These are phyloP conservation scores for Diaprepes abbreviatus DNA, from an alignment of 2,888 invertebrate genomes.

Conservation along the genomic window DNA sequence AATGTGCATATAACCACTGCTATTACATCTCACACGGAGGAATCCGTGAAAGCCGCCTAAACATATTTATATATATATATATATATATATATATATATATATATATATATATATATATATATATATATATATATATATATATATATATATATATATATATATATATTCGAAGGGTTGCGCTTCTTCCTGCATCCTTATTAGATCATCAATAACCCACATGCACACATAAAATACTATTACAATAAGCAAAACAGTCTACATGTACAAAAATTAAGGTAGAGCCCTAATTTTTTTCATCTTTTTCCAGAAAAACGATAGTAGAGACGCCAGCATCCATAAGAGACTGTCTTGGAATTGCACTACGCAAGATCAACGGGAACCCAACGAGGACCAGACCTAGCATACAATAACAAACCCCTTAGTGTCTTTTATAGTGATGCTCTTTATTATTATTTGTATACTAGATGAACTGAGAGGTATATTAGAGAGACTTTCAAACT, in stretches of 20 bases:
- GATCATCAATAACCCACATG: too few relatives aligned
- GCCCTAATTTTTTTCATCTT: slow-evolving; percentile 21
- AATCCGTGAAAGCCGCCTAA: too few relatives aligned
- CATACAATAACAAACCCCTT: slow-evolving; percentile 62
- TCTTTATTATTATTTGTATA: slow-evolving; percentile 63
- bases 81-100: background rate
- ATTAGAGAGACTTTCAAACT: slow-evolving; percentile 53
- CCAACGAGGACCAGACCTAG: slow-evolving; percentile 66
- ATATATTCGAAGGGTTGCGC: too few relatives aligned
- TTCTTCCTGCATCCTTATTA: too few relatives aligned
- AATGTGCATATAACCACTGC: too few relatives aligned
- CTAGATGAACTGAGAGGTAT: slow-evolving; percentile 59
- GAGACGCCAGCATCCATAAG: slow-evolving; percentile 72
- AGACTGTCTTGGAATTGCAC: slow-evolving; percentile 75
- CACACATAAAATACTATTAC: too few relatives aligned
- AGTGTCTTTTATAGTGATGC: slow-evolving; percentile 63
- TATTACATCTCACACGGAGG: too few relatives aligned
- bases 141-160: too few relatives aligned
- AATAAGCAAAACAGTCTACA: too few relatives aligned
- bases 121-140: too few relatives aligned
- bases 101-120: too few relatives aligned
- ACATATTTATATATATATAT: background rate
- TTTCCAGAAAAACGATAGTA: slow-evolving; percentile 68
- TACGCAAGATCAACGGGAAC: slow-evolving; percentile 58
- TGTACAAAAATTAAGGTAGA: too few relatives aligned